Conservation (phyloP, 2,113 vertebrate species). For the Pygoscelis antarcticus region DNA sequence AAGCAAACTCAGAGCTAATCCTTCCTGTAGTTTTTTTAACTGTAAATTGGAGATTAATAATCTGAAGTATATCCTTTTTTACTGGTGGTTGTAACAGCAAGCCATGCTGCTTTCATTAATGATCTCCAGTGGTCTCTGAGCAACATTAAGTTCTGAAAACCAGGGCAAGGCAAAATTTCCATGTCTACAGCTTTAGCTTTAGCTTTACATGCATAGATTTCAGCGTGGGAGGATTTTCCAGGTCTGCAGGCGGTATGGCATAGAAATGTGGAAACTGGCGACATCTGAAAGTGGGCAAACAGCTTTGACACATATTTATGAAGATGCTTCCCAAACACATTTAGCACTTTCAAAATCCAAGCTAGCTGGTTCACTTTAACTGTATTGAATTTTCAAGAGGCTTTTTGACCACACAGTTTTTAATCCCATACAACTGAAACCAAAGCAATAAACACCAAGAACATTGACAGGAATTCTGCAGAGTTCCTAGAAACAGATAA, state of each 20-base stretch:
- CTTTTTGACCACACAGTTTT: background rate
- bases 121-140: background rate
- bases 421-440: background rate
- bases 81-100: background rate
- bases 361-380: background rate
- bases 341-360: background rate
- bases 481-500: background rate
- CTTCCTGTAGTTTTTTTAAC: background rate
- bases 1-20: background rate
- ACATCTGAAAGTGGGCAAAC: slow-evolving; percentile 3
- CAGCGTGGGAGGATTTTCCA: background rate
- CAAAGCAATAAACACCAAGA: background rate
- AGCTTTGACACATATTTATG: background rate
- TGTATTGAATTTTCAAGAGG: background rate
- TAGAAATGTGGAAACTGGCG: background rate
- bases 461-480: background rate
- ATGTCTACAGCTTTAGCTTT: background rate
- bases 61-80: background rate
- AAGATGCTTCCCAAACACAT: background rate
- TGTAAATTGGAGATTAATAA: background rate
- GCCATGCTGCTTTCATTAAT: background rate
- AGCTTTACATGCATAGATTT: background rate
- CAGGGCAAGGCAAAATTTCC: background rate
- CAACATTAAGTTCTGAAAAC: background rate
- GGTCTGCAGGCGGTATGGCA: background rate